phyloP scores from a whole-genome alignment of 2,113 vertebrate genomes.

The Falcunculus frontatus region DNA sequence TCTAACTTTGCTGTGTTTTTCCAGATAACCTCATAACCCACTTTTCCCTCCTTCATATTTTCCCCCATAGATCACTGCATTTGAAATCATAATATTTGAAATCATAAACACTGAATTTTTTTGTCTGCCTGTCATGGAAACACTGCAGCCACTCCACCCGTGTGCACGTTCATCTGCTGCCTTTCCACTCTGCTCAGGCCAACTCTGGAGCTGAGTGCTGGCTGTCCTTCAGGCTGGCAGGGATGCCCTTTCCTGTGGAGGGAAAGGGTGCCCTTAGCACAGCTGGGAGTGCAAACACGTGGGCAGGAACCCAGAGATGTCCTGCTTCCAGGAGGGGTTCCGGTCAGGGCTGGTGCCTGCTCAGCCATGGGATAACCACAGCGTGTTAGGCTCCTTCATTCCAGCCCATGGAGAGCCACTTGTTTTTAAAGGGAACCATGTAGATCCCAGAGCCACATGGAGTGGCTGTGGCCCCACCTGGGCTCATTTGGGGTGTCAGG shows the following conservation, averaged over 20 bases:
- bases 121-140: background rate
- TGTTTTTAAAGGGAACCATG: background rate
- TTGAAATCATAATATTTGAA: background rate
- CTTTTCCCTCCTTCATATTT: background rate
- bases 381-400: background rate
- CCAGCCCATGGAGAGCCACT: background rate
- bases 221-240: background rate
- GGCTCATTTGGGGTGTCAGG: background rate
- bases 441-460: background rate
- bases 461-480: rapidly evolving
- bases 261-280: background rate
- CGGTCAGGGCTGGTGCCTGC: background rate
- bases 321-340: background rate
- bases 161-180: background rate
- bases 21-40: background rate
- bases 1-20: background rate
- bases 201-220: rapidly evolving
- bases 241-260: background rate
- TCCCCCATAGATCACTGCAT: background rate
- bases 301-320: background rate
- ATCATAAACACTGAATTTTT: background rate
- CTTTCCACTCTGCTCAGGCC: background rate
- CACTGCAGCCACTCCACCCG: rapidly evolving
- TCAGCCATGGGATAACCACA: background rate
- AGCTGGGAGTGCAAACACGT: rapidly evolving